These are phyloP conservation scores for Stercorarius parasiticus DNA, from an alignment of 2,113 vertebrate genomes.

Conservation along the genomic window DNA sequence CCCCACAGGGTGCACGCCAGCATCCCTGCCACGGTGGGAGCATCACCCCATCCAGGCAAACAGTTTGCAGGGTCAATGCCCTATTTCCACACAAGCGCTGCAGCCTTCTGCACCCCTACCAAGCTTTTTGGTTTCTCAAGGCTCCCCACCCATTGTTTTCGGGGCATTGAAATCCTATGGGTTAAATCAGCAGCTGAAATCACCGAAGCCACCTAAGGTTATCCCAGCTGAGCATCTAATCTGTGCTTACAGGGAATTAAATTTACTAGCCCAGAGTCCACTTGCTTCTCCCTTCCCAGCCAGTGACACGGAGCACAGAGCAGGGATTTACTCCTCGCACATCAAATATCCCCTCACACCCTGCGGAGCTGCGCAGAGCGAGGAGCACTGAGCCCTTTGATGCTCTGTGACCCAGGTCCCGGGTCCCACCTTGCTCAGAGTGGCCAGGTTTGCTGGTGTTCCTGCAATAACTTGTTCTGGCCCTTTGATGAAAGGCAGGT, in stretches of 20 bases:
- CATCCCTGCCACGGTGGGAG: background rate
- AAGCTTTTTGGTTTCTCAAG: background rate
- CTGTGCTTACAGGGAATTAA: constrained; percentile 29
- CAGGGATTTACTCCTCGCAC: background rate
- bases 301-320: background rate
- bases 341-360: background rate
- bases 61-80: background rate
- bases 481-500: background rate
- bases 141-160: background rate
- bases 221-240: background rate
- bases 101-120: background rate
- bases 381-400: background rate
- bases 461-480: background rate
- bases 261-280: background rate
- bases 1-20: background rate
- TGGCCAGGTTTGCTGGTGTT: background rate
- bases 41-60: background rate
- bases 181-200: background rate
- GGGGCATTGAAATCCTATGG: background rate
- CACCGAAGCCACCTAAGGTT: background rate
- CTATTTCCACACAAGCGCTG: background rate
- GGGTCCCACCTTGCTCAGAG: background rate
- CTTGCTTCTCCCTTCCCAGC: background rate
- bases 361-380: background rate
- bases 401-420: background rate